These are phyloP conservation scores for Drosophila seguyi DNA, from an alignment of 1,140 invertebrate species.

Conservation along the genomic window DNA sequence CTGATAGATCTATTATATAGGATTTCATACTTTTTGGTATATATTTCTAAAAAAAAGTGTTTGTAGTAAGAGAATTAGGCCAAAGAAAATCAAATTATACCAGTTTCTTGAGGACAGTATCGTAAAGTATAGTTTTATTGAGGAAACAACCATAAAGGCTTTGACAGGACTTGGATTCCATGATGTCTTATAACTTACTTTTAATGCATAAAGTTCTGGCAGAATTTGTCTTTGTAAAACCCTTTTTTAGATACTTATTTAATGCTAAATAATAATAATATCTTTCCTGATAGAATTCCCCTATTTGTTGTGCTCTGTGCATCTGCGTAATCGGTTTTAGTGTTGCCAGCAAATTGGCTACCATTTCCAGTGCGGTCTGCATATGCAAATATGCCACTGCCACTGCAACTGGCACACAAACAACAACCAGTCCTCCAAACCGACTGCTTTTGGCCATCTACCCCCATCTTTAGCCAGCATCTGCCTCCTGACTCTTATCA, in stretches of 20 bases:
- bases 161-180: not conserved
- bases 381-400: slow-evolving; percentile 50
- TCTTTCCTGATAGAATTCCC: not conserved
- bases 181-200: not conserved
- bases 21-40: too few relatives aligned
- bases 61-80: not conserved
- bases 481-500: slow-evolving; percentile 45
- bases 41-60: not conserved
- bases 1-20: not conserved
- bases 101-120: not conserved
- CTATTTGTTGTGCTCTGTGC: not conserved
- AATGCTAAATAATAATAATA: not conserved
- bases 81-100: not conserved
- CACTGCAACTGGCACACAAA: slow-evolving; percentile 6
- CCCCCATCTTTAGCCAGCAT: slow-evolving; percentile 4
- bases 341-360: slow-evolving; percentile 40
- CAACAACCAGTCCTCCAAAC: slow-evolving; percentile 11
- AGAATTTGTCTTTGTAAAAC: not conserved
- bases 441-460: slow-evolving; percentile 23
- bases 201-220: not conserved
- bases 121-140: not conserved
- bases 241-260: not conserved
- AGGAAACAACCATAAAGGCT: too few relatives aligned
- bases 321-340: slow-evolving; percentile 35
- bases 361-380: slow-evolving; percentile 36